Base-by-base conservation (phyloP, 2,888 invertebrate species). In the Athrips mouffetella region DNA sequence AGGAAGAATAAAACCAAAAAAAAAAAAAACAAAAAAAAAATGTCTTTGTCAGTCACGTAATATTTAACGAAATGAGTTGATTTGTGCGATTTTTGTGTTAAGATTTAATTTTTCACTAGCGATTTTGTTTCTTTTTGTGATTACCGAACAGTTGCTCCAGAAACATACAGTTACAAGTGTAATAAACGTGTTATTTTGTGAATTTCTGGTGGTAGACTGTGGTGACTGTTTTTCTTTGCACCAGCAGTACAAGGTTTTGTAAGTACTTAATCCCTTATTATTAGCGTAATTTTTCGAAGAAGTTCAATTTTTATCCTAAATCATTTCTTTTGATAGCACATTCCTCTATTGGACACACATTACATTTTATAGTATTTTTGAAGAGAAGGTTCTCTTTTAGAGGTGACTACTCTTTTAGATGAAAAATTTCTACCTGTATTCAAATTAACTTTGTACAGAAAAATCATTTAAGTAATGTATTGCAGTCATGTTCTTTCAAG, bases 51-150 rank as follows among this genome's bases (percentile, higher is more conserved):
- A 44, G 29, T 11, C 15, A 41, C 25, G 27, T 27, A 21, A 41
- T 27, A 13, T 18, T 16, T 4, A 42, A 29, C 42, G 42, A 29
- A 42, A 42, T 42, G 42, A 42, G 42, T 27, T 42, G 18, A 23
- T 42, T 16, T 29, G 4, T 7, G 5, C 27, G 21, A 20, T 20
- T 20, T 31, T 44, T 13, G 1, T 29, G 16, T 30, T 1, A 21
- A 11, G 11, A 20, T 44, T 37, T 37, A 6, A 37, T 37, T 37
- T 27, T 39, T 44, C 42, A 16, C 31, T 44, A 30, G 30, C 3
- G 30, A 20, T 44, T 44, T 44, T 30, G 10, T 44, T 44, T 44
- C 31, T 44, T 27, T 23, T 16, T n/a, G 44, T 30, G 30, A 16
- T 42, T 30, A n/a, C 10, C 20, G 20, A 30, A 30, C 44, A 44